Percentiles rank a stretch among this genome's conserved stretches.
These are phyloP conservation scores for Oreochromis niloticus DNA, from an alignment of 2,113 vertebrate species.

Conservation along the genomic window DNA sequence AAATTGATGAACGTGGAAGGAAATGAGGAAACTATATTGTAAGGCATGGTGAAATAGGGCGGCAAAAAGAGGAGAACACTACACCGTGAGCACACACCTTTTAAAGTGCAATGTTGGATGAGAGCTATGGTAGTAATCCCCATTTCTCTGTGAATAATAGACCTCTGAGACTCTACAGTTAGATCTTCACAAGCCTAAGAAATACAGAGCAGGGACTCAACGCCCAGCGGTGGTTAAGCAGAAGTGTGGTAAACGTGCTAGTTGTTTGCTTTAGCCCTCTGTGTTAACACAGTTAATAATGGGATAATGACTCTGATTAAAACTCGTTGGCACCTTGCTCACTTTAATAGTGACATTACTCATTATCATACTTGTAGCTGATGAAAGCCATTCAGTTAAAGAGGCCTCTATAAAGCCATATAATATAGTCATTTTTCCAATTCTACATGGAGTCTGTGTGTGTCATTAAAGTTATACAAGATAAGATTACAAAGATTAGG, in stretches of 20 bases:
- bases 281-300: constrained; percentile 18
- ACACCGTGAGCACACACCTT: constrained; percentile 16
- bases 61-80: background rate
- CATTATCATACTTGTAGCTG: background rate
- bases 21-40: background rate
- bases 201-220: constrained; percentile 26
- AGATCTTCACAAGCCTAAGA: constrained; percentile 37
- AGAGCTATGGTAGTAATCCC: constrained; percentile 25
- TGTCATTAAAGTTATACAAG: background rate
- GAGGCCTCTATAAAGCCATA: background rate
- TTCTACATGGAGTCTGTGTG: background rate
- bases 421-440: background rate
- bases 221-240: constrained; percentile 9
- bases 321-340: background rate
- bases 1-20: background rate
- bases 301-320: constrained; percentile 7
- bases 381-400: background rate
- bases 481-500: background rate
- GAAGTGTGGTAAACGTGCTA: background rate
- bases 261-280: constrained; percentile 29
- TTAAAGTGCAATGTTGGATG: constrained; percentile 38
- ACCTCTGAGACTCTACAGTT: constrained; percentile 30
- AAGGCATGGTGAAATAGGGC: background rate
- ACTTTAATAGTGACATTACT: background rate
- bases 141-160: constrained; percentile 51